These are phyloP conservation scores for Enteromius anoplus DNA, from an alignment of 2,797 vertebrate genomes.

Conservation along the genomic window DNA sequence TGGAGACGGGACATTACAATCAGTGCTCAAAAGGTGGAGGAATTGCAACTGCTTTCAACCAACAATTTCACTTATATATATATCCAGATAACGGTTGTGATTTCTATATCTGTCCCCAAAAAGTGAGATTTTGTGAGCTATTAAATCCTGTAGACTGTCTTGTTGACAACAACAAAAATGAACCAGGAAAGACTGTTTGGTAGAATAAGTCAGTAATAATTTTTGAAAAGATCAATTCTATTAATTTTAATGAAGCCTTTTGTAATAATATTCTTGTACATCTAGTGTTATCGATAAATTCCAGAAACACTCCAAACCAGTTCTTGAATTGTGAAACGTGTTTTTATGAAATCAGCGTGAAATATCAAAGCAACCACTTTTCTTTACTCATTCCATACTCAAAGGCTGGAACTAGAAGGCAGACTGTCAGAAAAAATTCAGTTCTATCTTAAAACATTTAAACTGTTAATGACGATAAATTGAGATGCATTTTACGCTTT, in stretches of 20 bases:
- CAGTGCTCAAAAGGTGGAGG: slow-evolving; percentile 12
- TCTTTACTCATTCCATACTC: not conserved
- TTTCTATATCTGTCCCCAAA: not conserved
- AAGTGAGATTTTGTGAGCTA: not conserved
- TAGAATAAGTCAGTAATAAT: not conserved
- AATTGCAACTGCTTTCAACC: not conserved
- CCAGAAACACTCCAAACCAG: not conserved
- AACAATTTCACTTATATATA: not conserved
- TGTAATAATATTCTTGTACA: not conserved
- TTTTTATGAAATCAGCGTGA: not conserved
- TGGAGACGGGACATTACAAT: not conserved
- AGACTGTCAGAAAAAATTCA: not conserved
- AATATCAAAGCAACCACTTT: not conserved
- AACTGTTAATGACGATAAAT: not conserved
- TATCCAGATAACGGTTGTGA: not conserved
- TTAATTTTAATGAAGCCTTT: not conserved
- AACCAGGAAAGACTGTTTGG: not conserved
- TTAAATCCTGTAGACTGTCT: not conserved
- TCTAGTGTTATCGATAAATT: not conserved
- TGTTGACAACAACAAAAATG: slow-evolving; percentile 1
- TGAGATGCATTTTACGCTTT: not conserved
- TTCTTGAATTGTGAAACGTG: not conserved
- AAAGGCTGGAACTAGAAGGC: not conserved
- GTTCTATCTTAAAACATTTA: not conserved
- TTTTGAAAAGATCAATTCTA: not conserved